Conservation (phyloP, 1,140 invertebrate species). For the Protaetia brevitarsis region DNA sequence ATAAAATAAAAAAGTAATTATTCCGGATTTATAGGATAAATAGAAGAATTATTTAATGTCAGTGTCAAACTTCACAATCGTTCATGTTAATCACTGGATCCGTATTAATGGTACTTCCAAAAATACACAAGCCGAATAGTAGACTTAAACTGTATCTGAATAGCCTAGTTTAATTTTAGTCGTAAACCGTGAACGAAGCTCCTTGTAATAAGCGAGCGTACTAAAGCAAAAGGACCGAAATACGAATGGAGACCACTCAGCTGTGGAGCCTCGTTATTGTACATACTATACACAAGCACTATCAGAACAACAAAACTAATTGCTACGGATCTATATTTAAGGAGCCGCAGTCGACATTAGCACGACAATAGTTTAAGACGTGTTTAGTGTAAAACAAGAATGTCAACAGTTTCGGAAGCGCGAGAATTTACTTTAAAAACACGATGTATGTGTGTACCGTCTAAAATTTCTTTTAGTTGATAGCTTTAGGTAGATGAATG, state of each 20-base stretch:
- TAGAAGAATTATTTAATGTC: not conserved
- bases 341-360: too few species aligned
- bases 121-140: not conserved
- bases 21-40: too few species aligned
- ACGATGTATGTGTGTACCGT: too few species aligned
- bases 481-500: too few species aligned
- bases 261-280: slow-evolving; percentile 1
- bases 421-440: too few species aligned
- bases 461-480: too few species aligned
- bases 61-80: not conserved
- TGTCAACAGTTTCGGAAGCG: too few species aligned
- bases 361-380: too few species aligned
- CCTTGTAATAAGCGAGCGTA: not conserved
- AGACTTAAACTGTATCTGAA: not conserved
- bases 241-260: not conserved
- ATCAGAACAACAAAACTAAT: slow-evolving; percentile 12
- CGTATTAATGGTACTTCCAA: slow-evolving; percentile 1
- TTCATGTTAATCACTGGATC: not conserved
- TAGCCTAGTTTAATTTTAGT: slow-evolving; percentile 6
- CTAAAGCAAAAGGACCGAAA: not conserved
- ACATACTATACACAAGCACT: not conserved
- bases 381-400: too few species aligned
- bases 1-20: too few species aligned
- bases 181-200: not conserved
- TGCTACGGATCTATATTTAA: slow-evolving; percentile 10